Evolutionary conservation across 2,797 vertebrate species (phyloP).

Genomic region (Percopsis omiscomaycus): DNA sequence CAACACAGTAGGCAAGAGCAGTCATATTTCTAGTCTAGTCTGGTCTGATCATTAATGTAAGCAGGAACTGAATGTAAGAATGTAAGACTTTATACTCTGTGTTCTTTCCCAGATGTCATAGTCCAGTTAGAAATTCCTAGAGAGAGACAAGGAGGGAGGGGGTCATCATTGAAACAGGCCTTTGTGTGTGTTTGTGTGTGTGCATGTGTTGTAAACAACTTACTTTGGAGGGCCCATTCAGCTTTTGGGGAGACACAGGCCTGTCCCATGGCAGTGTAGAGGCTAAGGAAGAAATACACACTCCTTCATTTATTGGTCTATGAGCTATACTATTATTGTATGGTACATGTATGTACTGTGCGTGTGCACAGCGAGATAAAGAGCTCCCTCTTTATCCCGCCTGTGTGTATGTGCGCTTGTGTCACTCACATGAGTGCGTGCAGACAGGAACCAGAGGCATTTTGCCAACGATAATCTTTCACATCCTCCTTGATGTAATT

Average conservation of each 20-base stretch:
- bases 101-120: too few species aligned
- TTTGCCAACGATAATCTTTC: neutral
- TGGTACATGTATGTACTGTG: neutral
- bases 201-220: conserved; percentile 7
- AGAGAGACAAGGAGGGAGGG: neutral
- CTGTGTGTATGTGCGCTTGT: neutral
- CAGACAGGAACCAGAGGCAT: conserved; percentile 31
- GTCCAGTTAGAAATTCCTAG: conserved; percentile 24
- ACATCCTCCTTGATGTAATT: neutral
- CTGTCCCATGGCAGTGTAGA: rapidly evolving
- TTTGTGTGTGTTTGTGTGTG: conserved; percentile 4
- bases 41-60: too few species aligned
- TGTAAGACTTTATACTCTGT: too few species aligned
- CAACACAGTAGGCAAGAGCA: too few species aligned
- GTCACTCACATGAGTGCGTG: conserved; percentile 55
- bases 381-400: too few species aligned
- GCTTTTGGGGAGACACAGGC: conserved; percentile 42
- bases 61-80: too few species aligned
- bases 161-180: neutral
- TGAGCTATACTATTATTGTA: neutral
- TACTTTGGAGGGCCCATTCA: conserved; percentile 40
- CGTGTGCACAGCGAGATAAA: too few species aligned
- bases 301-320: too few species aligned
- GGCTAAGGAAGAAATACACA: conserved; percentile 14
- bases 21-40: too few species aligned